These are phyloP conservation scores for Parapsyche elsis DNA, from an alignment of 1,140 invertebrate species.

Conservation along the genomic window DNA sequence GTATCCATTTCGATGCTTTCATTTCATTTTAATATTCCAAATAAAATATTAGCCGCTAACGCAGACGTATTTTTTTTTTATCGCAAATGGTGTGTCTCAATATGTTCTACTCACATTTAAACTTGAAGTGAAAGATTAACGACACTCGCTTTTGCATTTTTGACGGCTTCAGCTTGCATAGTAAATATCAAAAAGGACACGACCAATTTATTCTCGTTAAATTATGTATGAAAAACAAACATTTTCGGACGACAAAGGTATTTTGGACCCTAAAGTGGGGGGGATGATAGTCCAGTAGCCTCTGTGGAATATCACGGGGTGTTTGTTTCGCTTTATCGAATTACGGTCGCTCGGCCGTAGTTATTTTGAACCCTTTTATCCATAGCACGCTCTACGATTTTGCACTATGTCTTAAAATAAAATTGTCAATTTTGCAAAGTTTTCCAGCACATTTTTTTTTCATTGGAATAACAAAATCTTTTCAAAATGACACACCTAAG, in stretches of 20 bases:
- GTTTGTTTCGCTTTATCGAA: background rate
- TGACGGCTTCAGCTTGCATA: background rate
- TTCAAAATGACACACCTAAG: too few species aligned
- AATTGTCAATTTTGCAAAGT: background rate
- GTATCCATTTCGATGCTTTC: too few species aligned
- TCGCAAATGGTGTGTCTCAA: too few species aligned
- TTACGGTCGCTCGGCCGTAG: background rate
- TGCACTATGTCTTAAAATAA: background rate
- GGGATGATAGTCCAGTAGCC: background rate
- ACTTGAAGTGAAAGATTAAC: too few species aligned
- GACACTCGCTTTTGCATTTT: background rate
- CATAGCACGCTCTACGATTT: background rate
- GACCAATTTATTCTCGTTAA: background rate
- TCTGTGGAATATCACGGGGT: background rate
- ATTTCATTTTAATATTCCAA: too few species aligned
- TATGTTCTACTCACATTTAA: too few species aligned
- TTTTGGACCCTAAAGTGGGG: background rate
- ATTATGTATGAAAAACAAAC: constrained; percentile 12
- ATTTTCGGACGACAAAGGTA: constrained; percentile 1
- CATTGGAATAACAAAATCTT: too few species aligned
- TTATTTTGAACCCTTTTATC: background rate
- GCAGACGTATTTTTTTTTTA: too few species aligned
- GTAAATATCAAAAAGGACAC: background rate
- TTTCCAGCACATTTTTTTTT: too few species aligned
- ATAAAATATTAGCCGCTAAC: too few species aligned